phyloP scores from a whole-genome alignment of 2,797 vertebrate species.

The Peromyscus eremicus region DNA sequence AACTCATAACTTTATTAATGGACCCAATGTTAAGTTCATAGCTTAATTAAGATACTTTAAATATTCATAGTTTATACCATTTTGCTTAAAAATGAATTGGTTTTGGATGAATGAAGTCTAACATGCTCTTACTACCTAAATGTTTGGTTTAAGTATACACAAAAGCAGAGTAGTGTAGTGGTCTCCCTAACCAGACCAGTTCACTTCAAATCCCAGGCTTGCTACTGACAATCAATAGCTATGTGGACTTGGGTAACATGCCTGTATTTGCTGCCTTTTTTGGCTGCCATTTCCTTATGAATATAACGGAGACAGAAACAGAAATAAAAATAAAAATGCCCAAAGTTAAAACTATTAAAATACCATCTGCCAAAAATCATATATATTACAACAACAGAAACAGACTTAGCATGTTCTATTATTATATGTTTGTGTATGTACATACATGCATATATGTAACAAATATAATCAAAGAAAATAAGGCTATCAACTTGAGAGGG shows the following conservation, averaged over 20 bases:
- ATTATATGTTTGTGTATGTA: not conserved
- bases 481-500: not conserved
- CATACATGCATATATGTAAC: not conserved
- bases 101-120: not conserved
- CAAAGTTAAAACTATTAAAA: conserved; percentile 45
- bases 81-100: conserved; percentile 9
- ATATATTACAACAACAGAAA: not conserved
- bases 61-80: not conserved
- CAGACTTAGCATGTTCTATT: not conserved
- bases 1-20: not conserved
- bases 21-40: not conserved
- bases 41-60: conserved; percentile 7
- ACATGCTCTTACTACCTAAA: not conserved
- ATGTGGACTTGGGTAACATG: not conserved
- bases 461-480: not conserved
- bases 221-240: not conserved
- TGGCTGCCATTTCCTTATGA: not conserved
- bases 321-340: not conserved
- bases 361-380: conserved; percentile 20
- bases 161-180: not conserved
- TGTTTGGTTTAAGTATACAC: not conserved
- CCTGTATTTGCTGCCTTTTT: not conserved
- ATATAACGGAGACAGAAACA: not conserved
- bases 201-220: not conserved
- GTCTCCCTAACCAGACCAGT: not conserved